Percentiles rank a stretch among this genome's conserved stretches.
Evolutionary conservation across 2,888 invertebrate genomes (phyloP).

Genomic region (Atherix ibis): DNA sequence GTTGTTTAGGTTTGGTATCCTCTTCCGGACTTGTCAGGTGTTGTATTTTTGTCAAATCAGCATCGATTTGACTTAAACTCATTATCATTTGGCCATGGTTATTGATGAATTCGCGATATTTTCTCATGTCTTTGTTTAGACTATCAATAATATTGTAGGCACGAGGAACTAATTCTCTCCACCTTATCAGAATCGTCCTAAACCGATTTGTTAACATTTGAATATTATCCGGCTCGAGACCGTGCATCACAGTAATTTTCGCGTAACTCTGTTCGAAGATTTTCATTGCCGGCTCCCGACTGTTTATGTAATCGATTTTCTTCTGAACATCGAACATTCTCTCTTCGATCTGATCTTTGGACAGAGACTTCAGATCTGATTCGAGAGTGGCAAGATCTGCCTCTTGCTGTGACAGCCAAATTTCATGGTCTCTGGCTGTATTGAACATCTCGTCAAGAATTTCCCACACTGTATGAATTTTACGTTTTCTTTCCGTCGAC

Average conservation of each 20-base stretch:
- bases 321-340: slow-evolving; percentile 40
- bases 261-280: slow-evolving; percentile 53
- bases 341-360: slow-evolving; percentile 42
- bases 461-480: slow-evolving; percentile 45
- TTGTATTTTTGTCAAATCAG: slow-evolving; percentile 51
- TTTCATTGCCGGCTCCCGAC: slow-evolving; percentile 39
- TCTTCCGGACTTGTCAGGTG: slow-evolving; percentile 37
- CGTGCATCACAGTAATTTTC: slow-evolving; percentile 47
- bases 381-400: slow-evolving; percentile 42
- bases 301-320: slow-evolving; percentile 39
- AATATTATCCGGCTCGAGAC: slow-evolving; percentile 52
- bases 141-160: slow-evolving; percentile 41
- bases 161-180: slow-evolving; percentile 46
- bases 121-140: slow-evolving; percentile 40
- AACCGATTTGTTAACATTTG: slow-evolving; percentile 44
- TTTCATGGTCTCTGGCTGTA: slow-evolving; percentile 39
- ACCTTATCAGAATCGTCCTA: slow-evolving; percentile 42
- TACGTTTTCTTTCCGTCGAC: slow-evolving; percentile 54
- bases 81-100: slow-evolving; percentile 57
- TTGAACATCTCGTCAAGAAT: slow-evolving; percentile 42
- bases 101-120: slow-evolving; percentile 50
- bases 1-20: slow-evolving; percentile 18
- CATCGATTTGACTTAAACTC: slow-evolving; percentile 53
- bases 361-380: slow-evolving; percentile 37
- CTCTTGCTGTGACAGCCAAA: slow-evolving; percentile 48